A percentile compares a stretch with the other conserved stretches of the same genome.
Evolutionary conservation across 2,797 vertebrate genomes (phyloP).

Genomic region (Falco novaeseelandiae): DNA sequence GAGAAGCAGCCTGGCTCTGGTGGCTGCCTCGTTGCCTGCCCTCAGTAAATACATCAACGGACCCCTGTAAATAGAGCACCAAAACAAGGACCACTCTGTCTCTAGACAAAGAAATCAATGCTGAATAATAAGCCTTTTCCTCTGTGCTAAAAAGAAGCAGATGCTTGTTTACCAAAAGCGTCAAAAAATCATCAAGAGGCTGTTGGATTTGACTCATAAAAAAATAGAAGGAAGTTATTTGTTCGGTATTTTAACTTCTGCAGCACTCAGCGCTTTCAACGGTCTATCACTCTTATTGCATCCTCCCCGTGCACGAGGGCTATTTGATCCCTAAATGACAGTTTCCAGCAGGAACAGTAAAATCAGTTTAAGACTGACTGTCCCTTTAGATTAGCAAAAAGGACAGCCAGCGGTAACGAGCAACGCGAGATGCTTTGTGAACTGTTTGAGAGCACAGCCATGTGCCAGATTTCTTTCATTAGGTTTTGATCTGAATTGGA

Average conservation of each 20-base stretch:
- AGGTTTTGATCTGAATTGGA: neutral
- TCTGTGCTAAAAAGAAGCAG: conserved; percentile 69
- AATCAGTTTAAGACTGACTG: neutral
- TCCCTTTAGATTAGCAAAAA: neutral
- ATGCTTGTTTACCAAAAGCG: conserved; percentile 71
- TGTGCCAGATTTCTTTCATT: neutral
- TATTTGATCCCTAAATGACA: neutral
- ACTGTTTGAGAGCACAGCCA: neutral
- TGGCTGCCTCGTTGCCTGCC: neutral
- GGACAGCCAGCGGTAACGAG: neutral
- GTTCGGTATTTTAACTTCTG: conserved; percentile 55
- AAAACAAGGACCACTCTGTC: conserved; percentile 70
- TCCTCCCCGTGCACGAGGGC: neutral
- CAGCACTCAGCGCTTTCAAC: conserved; percentile 38
- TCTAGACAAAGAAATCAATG: conserved; percentile 63
- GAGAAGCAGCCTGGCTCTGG: neutral
- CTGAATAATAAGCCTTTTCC: conserved; percentile 68
- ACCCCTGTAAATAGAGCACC: conserved; percentile 43
- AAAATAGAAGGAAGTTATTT: conserved; percentile 56
- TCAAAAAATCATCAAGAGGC: conserved; percentile 64
- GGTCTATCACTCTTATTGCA: neutral
- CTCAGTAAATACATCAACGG: conserved; percentile 57
- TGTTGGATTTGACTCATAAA: conserved; percentile 37
- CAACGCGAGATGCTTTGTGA: neutral
- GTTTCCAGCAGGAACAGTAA: conserved; percentile 28